Conservation (phyloP, 1,140 invertebrate genomes). For the Papilio dardanus region DNA sequence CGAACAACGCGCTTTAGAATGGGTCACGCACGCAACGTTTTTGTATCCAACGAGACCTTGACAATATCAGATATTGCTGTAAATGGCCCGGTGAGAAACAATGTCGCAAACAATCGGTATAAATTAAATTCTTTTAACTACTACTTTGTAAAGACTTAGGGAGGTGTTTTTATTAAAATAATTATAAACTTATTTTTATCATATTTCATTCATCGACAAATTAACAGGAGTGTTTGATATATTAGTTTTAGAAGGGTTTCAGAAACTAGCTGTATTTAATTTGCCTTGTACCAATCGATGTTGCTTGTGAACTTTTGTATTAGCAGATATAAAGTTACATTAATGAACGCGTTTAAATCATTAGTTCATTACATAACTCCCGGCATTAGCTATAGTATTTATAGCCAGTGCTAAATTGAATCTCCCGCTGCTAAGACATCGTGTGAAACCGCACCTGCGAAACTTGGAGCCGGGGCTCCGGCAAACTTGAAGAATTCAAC, state of each 20-base stretch:
- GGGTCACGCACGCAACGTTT: slow-evolving; percentile 30
- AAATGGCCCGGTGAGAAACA: slow-evolving; percentile 22
- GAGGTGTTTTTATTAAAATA: too few relatives aligned
- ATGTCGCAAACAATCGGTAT: background rate
- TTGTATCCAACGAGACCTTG: slow-evolving; percentile 8
- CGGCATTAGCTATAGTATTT: slow-evolving; percentile 5
- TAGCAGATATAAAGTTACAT: background rate
- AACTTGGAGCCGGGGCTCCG: slow-evolving; percentile 53
- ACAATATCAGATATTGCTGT: slow-evolving; percentile 22
- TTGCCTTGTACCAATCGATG: background rate
- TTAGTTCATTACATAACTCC: slow-evolving; percentile 8
- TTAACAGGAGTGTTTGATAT: background rate
- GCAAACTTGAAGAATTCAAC: slow-evolving; percentile 71
- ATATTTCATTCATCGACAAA: background rate
- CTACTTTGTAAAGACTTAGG: too few relatives aligned
- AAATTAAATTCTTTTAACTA: too few relatives aligned
- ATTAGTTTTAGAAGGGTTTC: background rate
- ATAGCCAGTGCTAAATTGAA: slow-evolving; percentile 57
- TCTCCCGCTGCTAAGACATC: slow-evolving; percentile 52
- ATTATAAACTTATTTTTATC: background rate
- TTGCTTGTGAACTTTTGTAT: background rate
- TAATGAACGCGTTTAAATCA: background rate
- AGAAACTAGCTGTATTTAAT: background rate
- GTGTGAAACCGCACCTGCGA: slow-evolving; percentile 63
- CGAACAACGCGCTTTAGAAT: slow-evolving; percentile 23